phyloP scores from a whole-genome alignment of 1,140 invertebrate species.

The Saccostrea echinata region DNA sequence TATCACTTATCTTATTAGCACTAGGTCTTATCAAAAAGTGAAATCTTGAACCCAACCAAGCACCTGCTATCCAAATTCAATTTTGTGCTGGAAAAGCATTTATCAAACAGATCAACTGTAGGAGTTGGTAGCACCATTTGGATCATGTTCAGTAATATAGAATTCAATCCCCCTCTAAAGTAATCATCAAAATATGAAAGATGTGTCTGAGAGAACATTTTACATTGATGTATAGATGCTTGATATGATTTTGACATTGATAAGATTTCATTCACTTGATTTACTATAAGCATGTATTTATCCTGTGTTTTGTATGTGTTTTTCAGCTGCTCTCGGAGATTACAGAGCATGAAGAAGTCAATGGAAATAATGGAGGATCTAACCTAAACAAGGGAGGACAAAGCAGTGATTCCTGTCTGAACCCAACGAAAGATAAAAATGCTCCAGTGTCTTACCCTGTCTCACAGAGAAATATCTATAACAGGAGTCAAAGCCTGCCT shows the following conservation, averaged over 20 bases:
- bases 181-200: not conserved
- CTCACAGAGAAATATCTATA: conserved; percentile 21
- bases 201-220: not conserved
- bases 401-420: conserved; percentile 37
- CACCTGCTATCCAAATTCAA: conserved; percentile 1
- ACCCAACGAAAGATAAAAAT: conserved; percentile 44
- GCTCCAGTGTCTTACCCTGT: conserved; percentile 14
- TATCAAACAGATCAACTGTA: not conserved
- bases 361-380: conserved; percentile 26
- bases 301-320: conserved; percentile 44
- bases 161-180: not conserved
- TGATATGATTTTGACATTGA: conserved; percentile 41
- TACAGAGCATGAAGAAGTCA: conserved; percentile 64
- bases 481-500: conserved; percentile 68
- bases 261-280: conserved; percentile 44
- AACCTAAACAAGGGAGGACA: conserved; percentile 42
- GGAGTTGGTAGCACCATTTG: not conserved
- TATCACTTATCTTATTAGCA: conserved; percentile 10
- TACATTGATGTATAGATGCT: conserved; percentile 23
- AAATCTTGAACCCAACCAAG: not conserved
- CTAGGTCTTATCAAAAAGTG: conserved; percentile 17
- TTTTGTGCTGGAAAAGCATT: not conserved
- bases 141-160: not conserved
- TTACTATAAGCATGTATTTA: conserved; percentile 29
- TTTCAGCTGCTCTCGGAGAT: conserved; percentile 70